Base-by-base conservation (phyloP, 2,113 vertebrate species). In the Glareola pratincola region DNA sequence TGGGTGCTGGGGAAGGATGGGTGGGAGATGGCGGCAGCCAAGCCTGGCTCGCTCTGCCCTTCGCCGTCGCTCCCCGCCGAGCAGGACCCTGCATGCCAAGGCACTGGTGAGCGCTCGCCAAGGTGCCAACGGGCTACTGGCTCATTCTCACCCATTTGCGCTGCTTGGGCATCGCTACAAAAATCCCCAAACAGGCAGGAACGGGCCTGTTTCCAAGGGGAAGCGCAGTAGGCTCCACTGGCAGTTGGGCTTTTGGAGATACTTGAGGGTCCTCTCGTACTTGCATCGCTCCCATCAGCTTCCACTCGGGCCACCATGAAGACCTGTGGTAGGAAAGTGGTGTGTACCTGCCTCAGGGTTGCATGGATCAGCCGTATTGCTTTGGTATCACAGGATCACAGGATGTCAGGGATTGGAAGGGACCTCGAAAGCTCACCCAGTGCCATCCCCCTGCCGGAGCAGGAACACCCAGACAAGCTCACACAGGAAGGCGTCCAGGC, bases 21-120 rank as follows among this genome's bases (percentile, higher is more conserved):
- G 39, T 48, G 78, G 85, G 69, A 77, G 89, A 22, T 41, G 74
- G 2, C 2, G 10, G 54, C 74, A 78, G 85, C 86, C 50, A 30
- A 50, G 37, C 63, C 48, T 20, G 73, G 62, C 76, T 83, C 5
- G 1, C 48, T 86, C 71, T 75, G 50, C 71, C 45, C 67, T 22
- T 64, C 0, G 0, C 60, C 4, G 3, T 66, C 1, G 0, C 3
- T 87, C 68, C 47, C n/a, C 3, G 1, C 11, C 0, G 4, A 56
- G 74, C 89, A 81, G 78, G 82, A 54, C 57, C 53, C 73, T 81
- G 81, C 85, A 14, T 3, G 82, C 45, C 4, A 1, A 63, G 85
- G 77, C 32, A 4, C 51, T 5, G 21, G 19, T 2, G 36, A 72
- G 72, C 7, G 0, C 77, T 79, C 8, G 16, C 48, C 47, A 15